Percentiles rank a stretch among this genome's conserved stretches.
These are phyloP conservation scores for Cathartes aura DNA, from an alignment of 2,113 vertebrate genomes.

Conservation along the genomic window DNA sequence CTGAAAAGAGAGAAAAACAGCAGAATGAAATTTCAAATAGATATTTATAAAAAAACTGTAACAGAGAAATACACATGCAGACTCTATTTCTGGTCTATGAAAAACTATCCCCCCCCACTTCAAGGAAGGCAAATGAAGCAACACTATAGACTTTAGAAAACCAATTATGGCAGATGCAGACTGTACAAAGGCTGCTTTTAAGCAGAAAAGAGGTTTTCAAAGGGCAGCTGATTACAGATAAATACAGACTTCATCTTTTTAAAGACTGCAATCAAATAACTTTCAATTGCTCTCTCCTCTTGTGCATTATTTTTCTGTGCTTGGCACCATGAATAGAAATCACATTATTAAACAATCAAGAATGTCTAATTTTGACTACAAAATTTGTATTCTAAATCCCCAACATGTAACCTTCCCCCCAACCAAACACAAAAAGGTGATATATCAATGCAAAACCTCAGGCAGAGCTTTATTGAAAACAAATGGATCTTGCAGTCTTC, in stretches of 20 bases:
- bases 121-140: conserved; percentile 62
- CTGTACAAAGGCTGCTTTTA: conserved; percentile 69
- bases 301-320: conserved; percentile 65
- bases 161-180: conserved; percentile 70
- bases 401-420: background rate
- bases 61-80: background rate
- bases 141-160: conserved; percentile 58
- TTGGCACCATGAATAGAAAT: conserved; percentile 70
- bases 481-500: conserved; percentile 20
- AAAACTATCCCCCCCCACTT: background rate
- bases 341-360: conserved; percentile 73
- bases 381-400: conserved; percentile 42
- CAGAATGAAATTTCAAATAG: background rate
- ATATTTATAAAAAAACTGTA: background rate
- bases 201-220: conserved; percentile 74
- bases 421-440: background rate
- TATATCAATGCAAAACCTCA: conserved; percentile 27
- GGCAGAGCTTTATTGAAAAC: conserved; percentile 9
- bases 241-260: conserved; percentile 74
- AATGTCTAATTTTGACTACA: conserved; percentile 67
- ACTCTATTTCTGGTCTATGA: background rate
- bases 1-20: conserved; percentile 65
- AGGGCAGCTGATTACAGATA: conserved; percentile 80
- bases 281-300: conserved; percentile 68
- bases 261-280: conserved; percentile 76